Percentiles rank a stretch among this genome's conserved stretches.
These are phyloP conservation scores for Megaustenia siamemsis DNA, from an alignment of 2,888 invertebrate genomes.

Conservation along the genomic window DNA sequence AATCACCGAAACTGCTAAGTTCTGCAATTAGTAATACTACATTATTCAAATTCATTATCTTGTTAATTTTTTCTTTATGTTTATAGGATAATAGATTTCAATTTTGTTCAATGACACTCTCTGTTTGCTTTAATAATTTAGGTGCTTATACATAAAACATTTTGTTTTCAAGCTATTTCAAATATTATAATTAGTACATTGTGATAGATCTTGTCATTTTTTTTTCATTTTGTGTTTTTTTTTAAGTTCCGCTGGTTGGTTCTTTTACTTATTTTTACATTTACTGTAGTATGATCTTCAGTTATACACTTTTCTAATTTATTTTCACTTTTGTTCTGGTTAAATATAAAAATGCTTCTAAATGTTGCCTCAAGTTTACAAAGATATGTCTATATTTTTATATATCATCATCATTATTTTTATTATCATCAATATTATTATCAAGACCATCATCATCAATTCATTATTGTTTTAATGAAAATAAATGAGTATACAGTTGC, in stretches of 20 bases:
- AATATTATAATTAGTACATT: not conserved
- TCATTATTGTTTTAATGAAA: not conserved
- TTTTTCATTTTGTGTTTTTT: not conserved
- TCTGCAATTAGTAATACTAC: slow-evolving; percentile 16
- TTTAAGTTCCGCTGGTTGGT: slow-evolving; percentile 53
- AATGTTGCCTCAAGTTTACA: slow-evolving; percentile 6
- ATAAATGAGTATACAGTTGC: too few relatives aligned
- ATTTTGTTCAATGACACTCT: not conserved
- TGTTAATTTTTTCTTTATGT: not conserved
- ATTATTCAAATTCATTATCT: not conserved
- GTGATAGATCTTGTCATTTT: slow-evolving; percentile 26
- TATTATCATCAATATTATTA: not conserved
- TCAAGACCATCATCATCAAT: too few relatives aligned
- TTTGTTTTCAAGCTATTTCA: not conserved
- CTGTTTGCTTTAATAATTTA: not conserved
- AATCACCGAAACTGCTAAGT: slow-evolving; percentile 38
- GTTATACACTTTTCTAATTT: slow-evolving; percentile 23
- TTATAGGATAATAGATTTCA: not conserved
- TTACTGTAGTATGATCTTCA: slow-evolving; percentile 10
- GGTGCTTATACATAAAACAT: not conserved
- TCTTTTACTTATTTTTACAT: slow-evolving; percentile 24
- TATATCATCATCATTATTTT: not conserved
- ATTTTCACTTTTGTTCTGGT: slow-evolving; percentile 29
- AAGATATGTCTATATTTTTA: slow-evolving; percentile 41
- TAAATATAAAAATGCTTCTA: slow-evolving; percentile 40